Percentiles rank a stretch among this genome's conserved stretches.
These are phyloP conservation scores for Stichodactyla mertensii DNA, from an alignment of 64 coral and sea anemone genomes.

Conservation along the genomic window DNA sequence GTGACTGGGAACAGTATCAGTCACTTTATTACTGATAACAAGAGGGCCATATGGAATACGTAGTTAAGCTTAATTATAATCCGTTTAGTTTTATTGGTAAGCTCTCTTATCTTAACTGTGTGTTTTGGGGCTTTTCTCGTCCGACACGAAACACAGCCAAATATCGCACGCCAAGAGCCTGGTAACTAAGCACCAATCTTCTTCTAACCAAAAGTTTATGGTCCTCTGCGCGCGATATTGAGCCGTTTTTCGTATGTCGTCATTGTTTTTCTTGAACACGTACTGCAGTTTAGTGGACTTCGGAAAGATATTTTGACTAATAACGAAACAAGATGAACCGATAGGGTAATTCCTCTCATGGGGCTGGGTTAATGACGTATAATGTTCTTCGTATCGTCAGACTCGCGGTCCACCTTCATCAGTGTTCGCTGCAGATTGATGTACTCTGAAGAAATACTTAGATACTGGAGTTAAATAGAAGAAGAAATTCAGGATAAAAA, in stretches of 20 bases:
- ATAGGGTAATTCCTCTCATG: not conserved
- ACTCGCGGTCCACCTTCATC: not conserved
- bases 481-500: not conserved
- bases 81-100: constrained; percentile 1
- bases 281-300: not conserved
- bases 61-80: constrained; percentile 1
- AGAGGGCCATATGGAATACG: not conserved
- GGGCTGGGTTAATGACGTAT: not conserved
- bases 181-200: not conserved
- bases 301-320: not conserved
- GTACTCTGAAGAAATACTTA: not conserved
- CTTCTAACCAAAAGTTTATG: not conserved
- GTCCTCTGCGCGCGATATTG: not conserved
- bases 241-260: not conserved
- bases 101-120: constrained; percentile 1
- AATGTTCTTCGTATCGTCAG: not conserved
- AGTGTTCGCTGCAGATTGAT: not conserved
- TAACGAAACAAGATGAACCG: not conserved
- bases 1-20: not conserved
- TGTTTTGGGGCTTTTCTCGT: not conserved
- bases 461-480: not conserved
- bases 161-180: not conserved
- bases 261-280: not conserved
- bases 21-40: not conserved
- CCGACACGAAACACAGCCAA: not conserved